Evolutionary conservation across 2,888 invertebrate species (phyloP).

Genomic region (Ecdyonurus torrentis): DNA sequence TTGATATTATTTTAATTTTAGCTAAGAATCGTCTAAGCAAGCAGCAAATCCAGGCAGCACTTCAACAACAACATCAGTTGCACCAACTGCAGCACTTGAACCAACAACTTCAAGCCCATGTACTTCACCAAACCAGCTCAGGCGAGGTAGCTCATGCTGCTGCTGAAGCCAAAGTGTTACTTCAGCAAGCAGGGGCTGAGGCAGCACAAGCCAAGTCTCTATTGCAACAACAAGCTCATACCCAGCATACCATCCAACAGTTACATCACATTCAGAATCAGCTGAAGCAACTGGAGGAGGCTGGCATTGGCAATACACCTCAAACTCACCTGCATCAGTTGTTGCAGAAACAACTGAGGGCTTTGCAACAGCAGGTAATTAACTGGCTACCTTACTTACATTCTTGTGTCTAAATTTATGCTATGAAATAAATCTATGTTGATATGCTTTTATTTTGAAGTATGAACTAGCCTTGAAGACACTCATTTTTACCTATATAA

Average conservation of each 20-base stretch:
- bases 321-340: constrained; percentile 23
- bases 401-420: no score
- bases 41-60: constrained; percentile 26
- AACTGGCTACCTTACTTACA: no score
- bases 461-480: no score
- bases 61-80: constrained; percentile 30
- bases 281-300: constrained; percentile 11
- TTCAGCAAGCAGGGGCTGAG: constrained; percentile 20
- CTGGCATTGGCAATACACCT: background rate
- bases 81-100: constrained; percentile 20
- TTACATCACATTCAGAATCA: constrained; percentile 8
- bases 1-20: no score
- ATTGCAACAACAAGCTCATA: constrained; percentile 2
- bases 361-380: constrained; percentile 21
- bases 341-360: constrained; percentile 23
- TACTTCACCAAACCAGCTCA: background rate
- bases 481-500: no score
- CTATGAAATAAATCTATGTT: no score
- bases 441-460: no score
- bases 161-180: constrained; percentile 24
- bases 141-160: constrained; percentile 32
- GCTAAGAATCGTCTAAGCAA: constrained; percentile 19
- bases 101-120: constrained; percentile 17
- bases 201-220: constrained; percentile 1
- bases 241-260: constrained; percentile 7